phyloP scores from a whole-genome alignment of 2,797 vertebrate species.

The Peromyscus eremicus region DNA sequence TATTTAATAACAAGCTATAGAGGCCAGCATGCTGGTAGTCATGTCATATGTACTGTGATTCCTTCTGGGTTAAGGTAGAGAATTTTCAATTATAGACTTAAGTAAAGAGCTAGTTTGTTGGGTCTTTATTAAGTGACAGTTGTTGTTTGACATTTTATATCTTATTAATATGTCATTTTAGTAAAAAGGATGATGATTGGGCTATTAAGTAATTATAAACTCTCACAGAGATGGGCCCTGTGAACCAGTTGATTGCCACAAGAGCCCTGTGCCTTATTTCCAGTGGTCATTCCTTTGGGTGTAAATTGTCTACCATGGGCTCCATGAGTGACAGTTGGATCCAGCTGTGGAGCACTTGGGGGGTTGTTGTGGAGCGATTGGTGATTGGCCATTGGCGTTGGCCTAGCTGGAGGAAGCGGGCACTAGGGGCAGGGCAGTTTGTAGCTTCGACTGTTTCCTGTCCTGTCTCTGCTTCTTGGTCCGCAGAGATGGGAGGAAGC shows the following conservation, averaged over 20 bases:
- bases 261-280: background rate
- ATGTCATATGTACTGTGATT: background rate
- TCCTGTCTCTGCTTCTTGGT: background rate
- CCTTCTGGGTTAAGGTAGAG: background rate
- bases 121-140: background rate
- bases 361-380: background rate
- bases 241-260: background rate
- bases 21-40: background rate
- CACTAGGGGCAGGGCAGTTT: background rate
- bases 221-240: background rate
- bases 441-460: background rate
- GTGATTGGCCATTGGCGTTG: background rate
- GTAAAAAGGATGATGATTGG: background rate
- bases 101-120: background rate
- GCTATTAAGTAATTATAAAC: background rate
- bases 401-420: background rate
- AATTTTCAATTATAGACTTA: conserved; percentile 8
- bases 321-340: background rate
- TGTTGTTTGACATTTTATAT: background rate
- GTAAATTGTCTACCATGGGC: background rate
- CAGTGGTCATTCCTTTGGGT: background rate
- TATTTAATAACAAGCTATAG: background rate
- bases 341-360: background rate
- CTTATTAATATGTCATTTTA: background rate
- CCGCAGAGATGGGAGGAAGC: background rate